Percentiles rank a stretch among this genome's conserved stretches.
These are phyloP conservation scores for Sarcophaga peregrina DNA, from an alignment of 1,140 invertebrate genomes.

Conservation along the genomic window DNA sequence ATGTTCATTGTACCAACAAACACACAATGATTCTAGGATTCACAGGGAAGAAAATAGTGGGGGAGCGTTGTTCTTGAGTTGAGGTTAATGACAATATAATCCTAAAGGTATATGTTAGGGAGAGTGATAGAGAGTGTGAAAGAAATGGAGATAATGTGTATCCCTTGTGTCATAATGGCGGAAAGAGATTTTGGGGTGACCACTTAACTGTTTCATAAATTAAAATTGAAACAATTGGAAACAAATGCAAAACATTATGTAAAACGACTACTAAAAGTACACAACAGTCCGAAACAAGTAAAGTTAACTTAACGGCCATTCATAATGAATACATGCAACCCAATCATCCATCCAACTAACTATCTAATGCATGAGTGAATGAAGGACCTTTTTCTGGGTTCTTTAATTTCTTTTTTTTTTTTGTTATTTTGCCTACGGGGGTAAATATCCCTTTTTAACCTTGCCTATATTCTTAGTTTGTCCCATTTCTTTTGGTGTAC, in stretches of 20 bases:
- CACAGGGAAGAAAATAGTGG: background rate
- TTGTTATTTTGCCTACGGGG: background rate
- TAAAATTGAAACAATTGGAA: background rate
- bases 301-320: background rate
- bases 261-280: background rate
- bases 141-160: no score
- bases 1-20: background rate
- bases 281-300: background rate
- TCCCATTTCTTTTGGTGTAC: no score
- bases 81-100: constrained; percentile 25
- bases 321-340: no score
- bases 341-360: no score
- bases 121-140: no score
- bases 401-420: no score
- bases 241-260: background rate
- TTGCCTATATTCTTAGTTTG: no score
- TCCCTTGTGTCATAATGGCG: no score
- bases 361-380: no score
- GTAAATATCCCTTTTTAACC: background rate
- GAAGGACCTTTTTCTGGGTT: no score
- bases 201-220: constrained; percentile 16
- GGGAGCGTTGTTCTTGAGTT: background rate
- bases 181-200: background rate
- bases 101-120: background rate
- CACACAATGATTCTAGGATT: background rate